Conservation (phyloP, 2,113 vertebrate species). For the Ammodytes marinus region DNA sequence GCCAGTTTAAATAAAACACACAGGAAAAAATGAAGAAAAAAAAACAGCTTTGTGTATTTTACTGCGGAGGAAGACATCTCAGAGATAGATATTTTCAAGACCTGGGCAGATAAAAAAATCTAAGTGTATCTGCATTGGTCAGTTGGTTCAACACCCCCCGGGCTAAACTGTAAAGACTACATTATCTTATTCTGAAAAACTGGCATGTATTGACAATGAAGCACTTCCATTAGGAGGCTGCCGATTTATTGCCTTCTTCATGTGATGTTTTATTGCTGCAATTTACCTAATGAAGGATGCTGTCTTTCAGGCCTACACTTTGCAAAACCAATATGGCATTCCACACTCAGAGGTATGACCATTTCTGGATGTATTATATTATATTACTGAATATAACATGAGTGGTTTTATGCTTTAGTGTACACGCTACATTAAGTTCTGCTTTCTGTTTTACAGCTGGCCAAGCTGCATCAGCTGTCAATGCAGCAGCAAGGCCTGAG, state of each 20-base stretch:
- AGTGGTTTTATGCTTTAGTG: conserved; percentile 18
- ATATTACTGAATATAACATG: conserved; percentile 3
- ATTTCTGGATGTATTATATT: conserved; percentile 11
- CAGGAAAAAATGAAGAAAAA: too few relatives aligned
- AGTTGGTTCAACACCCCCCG: not conserved
- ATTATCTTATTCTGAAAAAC: conserved; percentile 30
- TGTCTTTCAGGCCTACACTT: conserved; percentile 90
- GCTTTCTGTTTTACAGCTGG: conserved; percentile 85
- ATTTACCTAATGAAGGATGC: conserved; percentile 71
- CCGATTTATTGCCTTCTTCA: conserved; percentile 58
- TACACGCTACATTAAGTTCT: conserved; percentile 10
- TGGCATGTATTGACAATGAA: conserved; percentile 37
- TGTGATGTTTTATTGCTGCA: conserved; percentile 59
- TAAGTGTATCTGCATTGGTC: not conserved
- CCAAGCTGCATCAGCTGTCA: conserved; percentile 95
- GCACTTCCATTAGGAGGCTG: conserved; percentile 68
- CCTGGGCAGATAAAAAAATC: conserved; percentile 19
- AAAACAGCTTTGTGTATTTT: too few relatives aligned
- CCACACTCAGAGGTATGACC: conserved; percentile 92
- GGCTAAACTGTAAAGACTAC: conserved; percentile 9
- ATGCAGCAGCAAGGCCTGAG: conserved; percentile 92
- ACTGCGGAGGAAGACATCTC: not conserved
- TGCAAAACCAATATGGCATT: conserved; percentile 95
- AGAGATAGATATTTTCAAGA: conserved; percentile 9
- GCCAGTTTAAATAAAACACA: too few relatives aligned